Base-by-base conservation (phyloP, 2,797 vertebrate species). In the Siniperca obscura region DNA sequence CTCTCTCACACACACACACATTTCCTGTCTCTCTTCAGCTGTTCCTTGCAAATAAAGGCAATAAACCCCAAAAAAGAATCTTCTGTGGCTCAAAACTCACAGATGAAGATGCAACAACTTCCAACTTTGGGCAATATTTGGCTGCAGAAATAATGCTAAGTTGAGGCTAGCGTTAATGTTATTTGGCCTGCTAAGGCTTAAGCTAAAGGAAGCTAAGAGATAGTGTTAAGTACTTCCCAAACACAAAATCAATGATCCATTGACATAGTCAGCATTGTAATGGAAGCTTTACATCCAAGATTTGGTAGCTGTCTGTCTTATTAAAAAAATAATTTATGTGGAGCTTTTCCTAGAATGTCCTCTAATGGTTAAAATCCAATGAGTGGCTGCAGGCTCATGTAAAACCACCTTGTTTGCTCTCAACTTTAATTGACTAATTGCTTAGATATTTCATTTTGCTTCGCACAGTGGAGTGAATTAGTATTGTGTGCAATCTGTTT, bases 391-490 rank as follows among this genome's bases (percentile, higher is more conserved):
- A 57, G 84, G 85, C 85, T 68, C 77, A 68, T 5, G 25, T 80
- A 70, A 86, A 91, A 90, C 82, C 84, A 83, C 79, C 86, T 80
- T 89, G 80, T 92, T 90, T 90, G 74, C 80, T 70, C 73, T 84
- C 46, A 27, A 84, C 78, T 90, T 83, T 83, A 91, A 91, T 89
- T 86, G 85, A 91, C 75, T 92, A 89, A 93, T 92, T 92, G 82
- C 78, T 82, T 14, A 83, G 78, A 82, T 90, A 52, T 90, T 91
- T 90, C 16, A 78, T 91, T 91, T 84, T 52, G 64, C 80, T 80
- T 74, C 2, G 3, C 74, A 57, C 46, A n/a, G 52, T 66, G 64
- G 72, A 87, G 76, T 83, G 70, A 87, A 87, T 78, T 87, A 87
- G 87, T 85, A 75, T 88, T 86, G 83, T 69, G 78, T 76, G 65